phyloP scores from a whole-genome alignment of 2,797 vertebrate genomes.

The Streptopelia turtur region DNA sequence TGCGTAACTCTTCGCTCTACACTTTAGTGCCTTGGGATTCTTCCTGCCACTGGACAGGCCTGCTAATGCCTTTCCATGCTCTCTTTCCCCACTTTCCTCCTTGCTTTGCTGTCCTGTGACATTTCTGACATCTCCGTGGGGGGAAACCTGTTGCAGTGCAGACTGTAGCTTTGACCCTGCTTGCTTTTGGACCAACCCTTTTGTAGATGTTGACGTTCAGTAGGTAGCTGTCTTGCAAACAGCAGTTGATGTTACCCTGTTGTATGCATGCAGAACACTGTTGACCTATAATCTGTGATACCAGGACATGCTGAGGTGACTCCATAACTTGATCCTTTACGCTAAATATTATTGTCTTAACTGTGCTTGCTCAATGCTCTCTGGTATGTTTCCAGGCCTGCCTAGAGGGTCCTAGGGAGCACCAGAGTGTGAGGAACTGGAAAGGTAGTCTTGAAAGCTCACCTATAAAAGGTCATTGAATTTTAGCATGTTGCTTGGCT shows the following conservation, averaged over 20 bases:
- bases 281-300: not conserved
- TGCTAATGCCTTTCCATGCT: not conserved
- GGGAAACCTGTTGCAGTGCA: not conserved
- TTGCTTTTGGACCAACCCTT: not conserved
- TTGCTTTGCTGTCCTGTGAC: not conserved
- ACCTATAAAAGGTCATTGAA: not conserved
- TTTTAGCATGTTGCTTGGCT: not conserved
- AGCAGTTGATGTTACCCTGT: not conserved
- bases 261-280: not conserved
- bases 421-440: not conserved
- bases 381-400: not conserved
- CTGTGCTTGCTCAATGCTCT: not conserved
- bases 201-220: accelerated
- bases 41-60: not conserved
- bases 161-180: not conserved
- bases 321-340: not conserved
- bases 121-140: not conserved
- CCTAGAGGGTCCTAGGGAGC: not conserved
- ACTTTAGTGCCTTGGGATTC: not conserved
- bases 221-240: not conserved
- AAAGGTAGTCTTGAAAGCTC: not conserved
- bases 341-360: not conserved
- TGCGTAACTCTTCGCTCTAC: not conserved
- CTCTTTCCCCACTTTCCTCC: not conserved
- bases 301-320: not conserved